These are phyloP conservation scores for Rhamphomyia laevipes DNA, from an alignment of 2,888 invertebrate species.

Conservation along the genomic window DNA sequence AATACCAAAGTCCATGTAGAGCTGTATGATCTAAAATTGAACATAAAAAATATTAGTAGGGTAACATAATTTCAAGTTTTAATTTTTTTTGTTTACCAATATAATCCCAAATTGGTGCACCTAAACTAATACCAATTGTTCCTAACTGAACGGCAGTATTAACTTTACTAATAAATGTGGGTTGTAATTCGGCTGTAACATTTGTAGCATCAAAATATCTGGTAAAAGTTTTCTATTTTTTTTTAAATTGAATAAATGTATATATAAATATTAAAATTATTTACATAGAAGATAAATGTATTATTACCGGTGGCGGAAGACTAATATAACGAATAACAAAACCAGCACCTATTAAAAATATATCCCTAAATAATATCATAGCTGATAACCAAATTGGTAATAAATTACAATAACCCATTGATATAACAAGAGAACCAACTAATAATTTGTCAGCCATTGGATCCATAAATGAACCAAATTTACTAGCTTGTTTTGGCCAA, in stretches of 20 bases:
- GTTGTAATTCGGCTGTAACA: conserved; percentile 84
- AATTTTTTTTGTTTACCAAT: conserved; percentile 34
- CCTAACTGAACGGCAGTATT: conserved; percentile 85
- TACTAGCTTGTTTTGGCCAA: conserved; percentile 82
- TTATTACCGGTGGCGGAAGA: conserved; percentile 74
- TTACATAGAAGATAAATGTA: background rate
- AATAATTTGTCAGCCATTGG: conserved; percentile 95
- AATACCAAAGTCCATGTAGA: conserved; percentile 66
- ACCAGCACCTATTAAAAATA: conserved; percentile 67
- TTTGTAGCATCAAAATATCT: conserved; percentile 87
- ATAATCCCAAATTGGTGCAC: conserved; percentile 82
- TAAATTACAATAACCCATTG: conserved; percentile 72
- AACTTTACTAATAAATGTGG: conserved; percentile 87
- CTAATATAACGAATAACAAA: conserved; percentile 86
- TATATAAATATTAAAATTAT: background rate
- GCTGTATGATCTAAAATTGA: conserved; percentile 51
- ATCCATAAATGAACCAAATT: conserved; percentile 89
- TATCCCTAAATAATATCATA: conserved; percentile 75
- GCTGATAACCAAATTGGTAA: conserved; percentile 73
- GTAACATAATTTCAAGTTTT: background rate
- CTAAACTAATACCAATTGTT: conserved; percentile 75
- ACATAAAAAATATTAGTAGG: background rate
- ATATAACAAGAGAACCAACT: conserved; percentile 76
- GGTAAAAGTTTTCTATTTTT: conserved; percentile 61
- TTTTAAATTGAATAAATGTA: background rate